A percentile compares a stretch with the other conserved stretches of the same genome.
Conservation (phyloP, 2,888 invertebrate species). For the Tiphia femorata region DNA sequence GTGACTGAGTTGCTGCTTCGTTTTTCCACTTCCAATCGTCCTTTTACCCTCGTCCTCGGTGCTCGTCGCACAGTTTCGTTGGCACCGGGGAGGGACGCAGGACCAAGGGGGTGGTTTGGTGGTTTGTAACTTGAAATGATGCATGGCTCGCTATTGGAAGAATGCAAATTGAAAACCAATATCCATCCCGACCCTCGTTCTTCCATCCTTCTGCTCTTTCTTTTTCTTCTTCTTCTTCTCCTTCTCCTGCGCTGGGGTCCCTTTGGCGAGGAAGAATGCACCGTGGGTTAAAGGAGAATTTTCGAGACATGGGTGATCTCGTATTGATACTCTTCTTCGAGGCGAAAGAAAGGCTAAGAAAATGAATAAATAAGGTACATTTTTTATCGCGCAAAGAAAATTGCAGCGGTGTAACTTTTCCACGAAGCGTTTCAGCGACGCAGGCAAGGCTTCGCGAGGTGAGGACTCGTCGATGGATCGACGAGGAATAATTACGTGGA, state of each 20-base stretch:
- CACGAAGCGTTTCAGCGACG: no score
- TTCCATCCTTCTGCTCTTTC: background rate
- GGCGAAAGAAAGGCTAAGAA: no score
- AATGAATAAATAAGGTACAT: no score
- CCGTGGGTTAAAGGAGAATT: no score
- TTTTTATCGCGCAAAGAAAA: no score
- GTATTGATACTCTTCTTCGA: no score
- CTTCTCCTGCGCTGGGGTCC: background rate
- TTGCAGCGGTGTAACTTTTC: no score
- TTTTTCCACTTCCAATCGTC: background rate
- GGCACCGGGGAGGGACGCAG: slow-evolving; percentile 2
- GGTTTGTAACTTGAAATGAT: slow-evolving; percentile 45
- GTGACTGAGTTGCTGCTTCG: background rate
- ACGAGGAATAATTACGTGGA: slow-evolving; percentile 21
- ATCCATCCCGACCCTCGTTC: slow-evolving; percentile 34
- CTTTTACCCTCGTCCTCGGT: background rate
- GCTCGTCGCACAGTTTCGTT: no score
- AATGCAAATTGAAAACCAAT: slow-evolving; percentile 64
- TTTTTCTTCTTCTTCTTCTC: background rate
- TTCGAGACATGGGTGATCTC: no score
- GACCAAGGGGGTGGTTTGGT: slow-evolving; percentile 2
- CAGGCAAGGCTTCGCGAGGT: no score
- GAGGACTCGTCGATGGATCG: no score
- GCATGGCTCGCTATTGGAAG: slow-evolving; percentile 47
- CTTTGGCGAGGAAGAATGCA: background rate